These are phyloP conservation scores for Ptilonorhynchus violaceus DNA, from an alignment of 2,113 vertebrate species.

Conservation along the genomic window DNA sequence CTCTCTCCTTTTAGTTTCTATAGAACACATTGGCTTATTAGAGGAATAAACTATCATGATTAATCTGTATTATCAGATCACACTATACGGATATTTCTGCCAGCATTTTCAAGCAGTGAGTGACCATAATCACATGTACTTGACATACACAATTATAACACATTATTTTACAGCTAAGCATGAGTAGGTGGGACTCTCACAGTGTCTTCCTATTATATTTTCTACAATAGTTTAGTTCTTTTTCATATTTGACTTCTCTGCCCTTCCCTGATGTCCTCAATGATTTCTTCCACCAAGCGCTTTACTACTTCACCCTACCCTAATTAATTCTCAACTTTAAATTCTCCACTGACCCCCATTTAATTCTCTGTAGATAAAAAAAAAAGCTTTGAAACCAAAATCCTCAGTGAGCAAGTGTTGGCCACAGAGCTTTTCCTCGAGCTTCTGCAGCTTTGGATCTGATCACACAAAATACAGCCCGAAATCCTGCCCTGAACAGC, in stretches of 20 bases:
- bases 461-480: background rate
- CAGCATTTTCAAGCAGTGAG: background rate
- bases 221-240: background rate
- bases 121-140: background rate
- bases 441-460: background rate
- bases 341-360: background rate
- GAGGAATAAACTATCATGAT: background rate
- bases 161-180: background rate
- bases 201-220: background rate
- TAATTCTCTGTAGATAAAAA: background rate
- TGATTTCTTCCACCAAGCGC: background rate
- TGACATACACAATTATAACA: background rate
- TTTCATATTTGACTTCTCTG: background rate
- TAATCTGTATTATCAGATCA: background rate
- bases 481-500: background rate
- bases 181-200: background rate
- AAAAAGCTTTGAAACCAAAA: background rate
- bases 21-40: background rate
- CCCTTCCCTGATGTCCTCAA: background rate
- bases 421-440: background rate
- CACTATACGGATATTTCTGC: background rate
- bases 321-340: conserved; percentile 45
- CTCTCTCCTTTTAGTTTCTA: background rate
- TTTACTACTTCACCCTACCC: background rate
- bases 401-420: background rate